These are phyloP conservation scores for Tetrao urogallus DNA, from an alignment of 2,113 vertebrate genomes.

Conservation along the genomic window DNA sequence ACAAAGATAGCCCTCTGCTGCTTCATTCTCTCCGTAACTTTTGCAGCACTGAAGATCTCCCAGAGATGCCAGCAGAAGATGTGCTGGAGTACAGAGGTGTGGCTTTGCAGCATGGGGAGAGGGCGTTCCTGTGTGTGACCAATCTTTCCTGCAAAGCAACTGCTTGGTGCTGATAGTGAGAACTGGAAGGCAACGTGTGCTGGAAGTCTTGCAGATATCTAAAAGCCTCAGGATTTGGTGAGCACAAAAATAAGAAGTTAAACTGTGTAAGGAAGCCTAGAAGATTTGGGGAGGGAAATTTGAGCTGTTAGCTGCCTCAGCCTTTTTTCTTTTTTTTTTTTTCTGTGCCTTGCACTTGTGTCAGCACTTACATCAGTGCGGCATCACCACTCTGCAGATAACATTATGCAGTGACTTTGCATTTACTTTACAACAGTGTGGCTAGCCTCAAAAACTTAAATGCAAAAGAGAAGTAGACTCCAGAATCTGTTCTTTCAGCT, in stretches of 20 bases:
- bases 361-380: not conserved
- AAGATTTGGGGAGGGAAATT: not conserved
- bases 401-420: not conserved
- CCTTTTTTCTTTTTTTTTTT: not conserved
- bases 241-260: not conserved
- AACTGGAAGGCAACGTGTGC: not conserved
- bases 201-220: not conserved
- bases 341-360: not conserved
- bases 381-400: not conserved
- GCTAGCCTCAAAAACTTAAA: not conserved
- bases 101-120: not conserved
- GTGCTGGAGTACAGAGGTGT: not conserved
- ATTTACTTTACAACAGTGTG: not conserved
- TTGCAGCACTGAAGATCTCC: not conserved
- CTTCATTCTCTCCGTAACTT: not conserved
- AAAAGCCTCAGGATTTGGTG: not conserved
- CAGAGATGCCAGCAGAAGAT: not conserved
- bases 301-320: not conserved
- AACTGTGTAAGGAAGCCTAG: not conserved
- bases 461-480: not conserved
- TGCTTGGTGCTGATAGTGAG: accelerated
- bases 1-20: not conserved
- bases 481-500: not conserved
- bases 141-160: not conserved
- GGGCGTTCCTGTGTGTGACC: not conserved